Base-by-base conservation (phyloP, 2,797 vertebrate genomes). In the Karalla daura region DNA sequence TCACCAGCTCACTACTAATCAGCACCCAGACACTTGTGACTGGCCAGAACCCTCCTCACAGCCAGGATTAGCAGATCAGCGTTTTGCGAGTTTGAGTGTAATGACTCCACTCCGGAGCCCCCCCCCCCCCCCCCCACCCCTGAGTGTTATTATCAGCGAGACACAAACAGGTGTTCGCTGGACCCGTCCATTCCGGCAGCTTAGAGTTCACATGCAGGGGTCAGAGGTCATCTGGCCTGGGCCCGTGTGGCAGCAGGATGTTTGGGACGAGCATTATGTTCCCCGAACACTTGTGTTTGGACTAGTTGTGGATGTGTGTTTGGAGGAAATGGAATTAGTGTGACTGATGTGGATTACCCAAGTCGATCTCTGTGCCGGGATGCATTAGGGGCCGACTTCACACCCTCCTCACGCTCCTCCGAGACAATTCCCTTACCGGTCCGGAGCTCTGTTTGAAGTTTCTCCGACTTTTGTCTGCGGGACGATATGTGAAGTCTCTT, bases 91-190 rank as follows among this genome's bases (percentile, higher is more conserved):
- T 76, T 72, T 32, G 58, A 54, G 76, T 59, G 58, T 81, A 86
- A 85, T 80, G 44, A 82, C 63, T 67, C n/a, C 37, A 33, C 32
- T 72, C 37, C 7, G 2, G 70, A 71, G 63, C 59, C 23, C 9
- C 35, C 28, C 28, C n/a, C n/a, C n/a, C n/a, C n/a, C n/a, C n/a
- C n/a, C 49, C 64, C 27, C 53, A 30, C 65, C n/a, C 43, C 37
- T 35, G 17, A 35, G 17, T 37, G 68, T 72, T 67, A 64, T 65
- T 58, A 76, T 43, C 58, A 7, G 50, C 51, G 71, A n/a, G 76
- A 68, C 76, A 87, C 84, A 88, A 89, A 88, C 81, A 89, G 84
- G 87, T 92, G 90, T 85, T 89, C 92, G 91, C 91, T 75, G 73
- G 80, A 47, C 33, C 0, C 14, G 44, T 25, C 41, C 36, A 54